These are phyloP conservation scores for Leptinotarsa lineolata DNA, from an alignment of 1,140 invertebrate genomes.

Conservation along the genomic window DNA sequence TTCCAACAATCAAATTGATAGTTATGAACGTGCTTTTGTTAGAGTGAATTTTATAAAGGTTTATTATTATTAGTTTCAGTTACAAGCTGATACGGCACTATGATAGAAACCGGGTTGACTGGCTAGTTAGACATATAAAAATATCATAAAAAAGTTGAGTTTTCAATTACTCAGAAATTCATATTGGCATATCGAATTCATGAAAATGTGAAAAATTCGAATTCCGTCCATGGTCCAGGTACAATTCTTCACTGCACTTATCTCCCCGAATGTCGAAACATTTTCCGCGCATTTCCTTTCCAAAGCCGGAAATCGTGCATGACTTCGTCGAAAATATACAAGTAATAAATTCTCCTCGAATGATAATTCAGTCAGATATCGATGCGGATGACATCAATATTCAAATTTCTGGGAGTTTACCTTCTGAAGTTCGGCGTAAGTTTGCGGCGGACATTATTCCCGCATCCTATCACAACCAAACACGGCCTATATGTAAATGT, in stretches of 20 bases:
- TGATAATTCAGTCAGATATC: constrained; percentile 32
- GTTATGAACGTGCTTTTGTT: no score
- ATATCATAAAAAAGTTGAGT: no score
- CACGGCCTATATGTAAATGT: constrained; percentile 52
- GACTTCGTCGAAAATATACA: constrained; percentile 17
- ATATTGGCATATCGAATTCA: background rate
- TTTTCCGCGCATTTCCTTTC: background rate
- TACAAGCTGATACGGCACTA: no score
- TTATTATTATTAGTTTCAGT: no score
- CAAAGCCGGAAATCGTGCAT: background rate
- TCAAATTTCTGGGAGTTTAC: constrained; percentile 51
- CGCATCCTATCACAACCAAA: constrained; percentile 51
- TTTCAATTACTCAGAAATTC: no score
- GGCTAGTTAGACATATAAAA: no score
- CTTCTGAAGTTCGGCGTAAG: constrained; percentile 49
- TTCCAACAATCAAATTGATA: no score
- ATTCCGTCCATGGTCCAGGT: no score
- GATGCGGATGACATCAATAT: constrained; percentile 50
- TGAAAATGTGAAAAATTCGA: background rate
- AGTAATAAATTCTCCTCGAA: constrained; percentile 24
- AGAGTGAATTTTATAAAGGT: no score
- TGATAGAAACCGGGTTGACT: no score
- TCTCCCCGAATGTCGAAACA: background rate
- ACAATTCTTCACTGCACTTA: no score
- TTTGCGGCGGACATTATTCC: constrained; percentile 50